phyloP scores from a whole-genome alignment of 1,140 invertebrate species.

The Drosophila cardini region DNA sequence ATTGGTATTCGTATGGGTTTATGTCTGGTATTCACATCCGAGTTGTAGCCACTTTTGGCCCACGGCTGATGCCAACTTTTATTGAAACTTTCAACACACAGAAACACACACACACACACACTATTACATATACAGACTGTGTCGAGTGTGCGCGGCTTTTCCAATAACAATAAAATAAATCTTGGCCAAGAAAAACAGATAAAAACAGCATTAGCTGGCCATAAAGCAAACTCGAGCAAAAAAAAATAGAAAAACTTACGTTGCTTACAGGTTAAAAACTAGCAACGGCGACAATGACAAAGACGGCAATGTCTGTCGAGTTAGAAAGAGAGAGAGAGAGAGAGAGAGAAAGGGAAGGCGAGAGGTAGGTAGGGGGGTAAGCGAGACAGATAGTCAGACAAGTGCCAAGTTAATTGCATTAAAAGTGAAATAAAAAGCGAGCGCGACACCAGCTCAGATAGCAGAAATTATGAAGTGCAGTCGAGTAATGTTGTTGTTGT shows the following conservation, averaged over 20 bases:
- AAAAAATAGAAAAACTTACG: slow-evolving; percentile 22
- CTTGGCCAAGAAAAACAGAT: slow-evolving; percentile 80
- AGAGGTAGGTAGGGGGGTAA: too few relatives aligned
- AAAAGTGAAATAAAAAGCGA: slow-evolving; percentile 83
- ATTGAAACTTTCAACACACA: slow-evolving; percentile 71
- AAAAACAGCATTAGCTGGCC: slow-evolving; percentile 78
- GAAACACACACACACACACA: slow-evolving; percentile 34
- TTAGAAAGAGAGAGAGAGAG: slow-evolving; percentile 21
- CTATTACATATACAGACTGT: too few relatives aligned
- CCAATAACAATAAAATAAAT: slow-evolving; percentile 82
- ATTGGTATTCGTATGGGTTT: not conserved
- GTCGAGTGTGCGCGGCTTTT: slow-evolving; percentile 44
- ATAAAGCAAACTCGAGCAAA: slow-evolving; percentile 68
- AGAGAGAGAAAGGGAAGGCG: too few relatives aligned
- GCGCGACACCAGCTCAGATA: slow-evolving; percentile 70
- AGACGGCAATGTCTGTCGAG: slow-evolving; percentile 47
- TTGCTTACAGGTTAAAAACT: slow-evolving; percentile 27
- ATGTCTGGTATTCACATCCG: not conserved
- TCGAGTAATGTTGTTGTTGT: slow-evolving; percentile 27
- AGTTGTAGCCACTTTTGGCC: slow-evolving; percentile 16
- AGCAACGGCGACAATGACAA: slow-evolving; percentile 56
- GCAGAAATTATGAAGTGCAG: slow-evolving; percentile 80
- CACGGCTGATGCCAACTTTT: slow-evolving; percentile 56
- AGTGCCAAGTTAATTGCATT: slow-evolving; percentile 82
- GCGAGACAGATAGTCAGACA: slow-evolving; percentile 63